Conservation (phyloP, 2,113 vertebrate genomes). For the Amia ocellicauda region DNA sequence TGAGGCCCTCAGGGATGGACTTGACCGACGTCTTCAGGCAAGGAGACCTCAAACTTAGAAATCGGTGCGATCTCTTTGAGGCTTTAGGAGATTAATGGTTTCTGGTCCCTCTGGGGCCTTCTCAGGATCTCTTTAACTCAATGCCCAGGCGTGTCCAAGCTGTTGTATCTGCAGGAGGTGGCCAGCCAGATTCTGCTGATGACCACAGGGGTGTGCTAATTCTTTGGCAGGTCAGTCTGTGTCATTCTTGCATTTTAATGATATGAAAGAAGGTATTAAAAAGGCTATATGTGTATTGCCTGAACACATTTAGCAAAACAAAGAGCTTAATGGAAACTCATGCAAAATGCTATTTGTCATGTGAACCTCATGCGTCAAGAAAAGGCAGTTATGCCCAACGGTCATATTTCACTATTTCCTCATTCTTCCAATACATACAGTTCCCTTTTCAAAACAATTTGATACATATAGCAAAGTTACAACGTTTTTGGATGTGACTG, state of each 20-base stretch:
- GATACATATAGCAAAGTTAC: too few relatives aligned
- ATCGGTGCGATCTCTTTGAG: slow-evolving; percentile 18
- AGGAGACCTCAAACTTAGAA: slow-evolving; percentile 14
- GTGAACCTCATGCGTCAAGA: too few relatives aligned
- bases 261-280: slow-evolving; percentile 31
- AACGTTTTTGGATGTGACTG: too few relatives aligned
- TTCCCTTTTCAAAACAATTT: too few relatives aligned
- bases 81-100: slow-evolving; percentile 67
- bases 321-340: too few relatives aligned
- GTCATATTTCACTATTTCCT: too few relatives aligned
- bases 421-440: too few relatives aligned
- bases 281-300: slow-evolving; percentile 51
- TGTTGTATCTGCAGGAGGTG: slow-evolving; percentile 37
- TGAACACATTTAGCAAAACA: background rate
- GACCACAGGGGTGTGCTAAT: slow-evolving; percentile 61
- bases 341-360: too few relatives aligned
- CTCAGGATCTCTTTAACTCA: slow-evolving; percentile 55
- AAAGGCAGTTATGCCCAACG: too few relatives aligned
- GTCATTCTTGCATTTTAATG: slow-evolving; percentile 51
- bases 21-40: slow-evolving; percentile 48
- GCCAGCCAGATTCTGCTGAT: slow-evolving; percentile 13
- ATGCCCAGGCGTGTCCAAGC: slow-evolving; percentile 66
- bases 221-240: slow-evolving; percentile 59
- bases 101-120: slow-evolving; percentile 33
- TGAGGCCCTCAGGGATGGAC: slow-evolving; percentile 46